Percentiles rank a stretch among this genome's conserved stretches.
phyloP scores from a whole-genome alignment of 1,140 invertebrate species.

The Lordiphosa clarofinis region DNA sequence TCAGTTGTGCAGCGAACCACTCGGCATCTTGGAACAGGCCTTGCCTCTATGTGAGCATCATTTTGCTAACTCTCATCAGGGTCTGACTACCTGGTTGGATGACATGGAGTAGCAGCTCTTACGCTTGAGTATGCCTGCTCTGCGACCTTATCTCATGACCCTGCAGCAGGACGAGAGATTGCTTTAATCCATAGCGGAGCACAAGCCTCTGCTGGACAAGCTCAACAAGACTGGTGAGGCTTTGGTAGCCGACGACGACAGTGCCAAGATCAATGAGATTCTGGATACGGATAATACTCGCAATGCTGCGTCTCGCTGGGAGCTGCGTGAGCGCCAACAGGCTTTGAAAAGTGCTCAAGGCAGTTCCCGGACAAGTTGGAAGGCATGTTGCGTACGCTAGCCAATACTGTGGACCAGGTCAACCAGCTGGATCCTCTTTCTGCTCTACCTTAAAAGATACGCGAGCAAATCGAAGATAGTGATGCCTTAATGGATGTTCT shows the following conservation, averaged over 20 bases:
- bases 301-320: slow-evolving; percentile 90
- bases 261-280: slow-evolving; percentile 90
- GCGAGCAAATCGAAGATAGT: slow-evolving; percentile 97
- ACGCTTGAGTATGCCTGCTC: slow-evolving; percentile 92
- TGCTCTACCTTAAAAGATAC: slow-evolving; percentile 95
- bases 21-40: slow-evolving; percentile 95
- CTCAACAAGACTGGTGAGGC: slow-evolving; percentile 97
- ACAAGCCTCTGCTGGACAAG: slow-evolving; percentile 96
- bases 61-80: slow-evolving; percentile 95
- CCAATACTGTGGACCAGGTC: slow-evolving; percentile 94
- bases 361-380: slow-evolving; percentile 97
- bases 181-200: slow-evolving; percentile 94
- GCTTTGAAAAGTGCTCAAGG: slow-evolving; percentile 92
- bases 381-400: slow-evolving; percentile 95
- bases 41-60: slow-evolving; percentile 95
- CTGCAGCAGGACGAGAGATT: slow-evolving; percentile 96
- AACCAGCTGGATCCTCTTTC: slow-evolving; percentile 94
- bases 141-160: slow-evolving; percentile 94
- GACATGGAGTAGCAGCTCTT: slow-evolving; percentile 96
- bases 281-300: slow-evolving; percentile 93
- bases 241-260: slow-evolving; percentile 93
- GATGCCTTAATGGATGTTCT: slow-evolving; percentile 93
- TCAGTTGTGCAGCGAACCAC: slow-evolving; percentile 89
- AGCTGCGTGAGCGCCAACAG: slow-evolving; percentile 93
- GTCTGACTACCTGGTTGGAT: slow-evolving; percentile 94